Evolutionary conservation across 2,888 invertebrate genomes (phyloP).

Genomic region (Epinotia nisella): DNA sequence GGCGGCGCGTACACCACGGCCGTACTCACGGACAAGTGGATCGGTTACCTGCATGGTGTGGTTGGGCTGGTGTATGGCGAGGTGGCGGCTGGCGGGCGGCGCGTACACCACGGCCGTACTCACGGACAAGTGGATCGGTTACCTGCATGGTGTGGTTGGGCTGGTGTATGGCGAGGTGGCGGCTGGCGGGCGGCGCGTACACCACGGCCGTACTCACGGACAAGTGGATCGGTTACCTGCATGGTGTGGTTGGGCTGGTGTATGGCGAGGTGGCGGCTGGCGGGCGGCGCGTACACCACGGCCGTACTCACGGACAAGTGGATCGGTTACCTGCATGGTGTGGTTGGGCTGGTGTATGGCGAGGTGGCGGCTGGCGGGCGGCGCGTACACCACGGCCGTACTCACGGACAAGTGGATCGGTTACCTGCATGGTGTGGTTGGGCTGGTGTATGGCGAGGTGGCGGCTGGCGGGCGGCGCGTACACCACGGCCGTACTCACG

Average conservation of each 20-base stretch:
- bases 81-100: conserved; percentile 65
- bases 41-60: too few relatives aligned
- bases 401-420: conserved; percentile 76
- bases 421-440: conserved; percentile 70
- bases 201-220: conserved; percentile 71
- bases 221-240: too few relatives aligned
- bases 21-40: conserved; percentile 74
- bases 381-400: conserved; percentile 70
- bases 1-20: conserved; percentile 69
- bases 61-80: conserved; percentile 68
- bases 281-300: conserved; percentile 67
- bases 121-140: conserved; percentile 75
- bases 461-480: conserved; percentile 66
- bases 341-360: conserved; percentile 70
- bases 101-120: conserved; percentile 73
- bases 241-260: conserved; percentile 70
- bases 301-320: conserved; percentile 75
- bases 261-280: conserved; percentile 69
- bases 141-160: conserved; percentile 69
- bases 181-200: conserved; percentile 66
- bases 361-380: conserved; percentile 67
- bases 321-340: too few relatives aligned
- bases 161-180: conserved; percentile 72
- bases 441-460: conserved; percentile 71
- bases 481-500: conserved; percentile 71